Evolutionary conservation across 2,888 invertebrate genomes (phyloP), one percentile per base, ranked within the genome.

Genomic region (Mayetiola destructor): DNA sequence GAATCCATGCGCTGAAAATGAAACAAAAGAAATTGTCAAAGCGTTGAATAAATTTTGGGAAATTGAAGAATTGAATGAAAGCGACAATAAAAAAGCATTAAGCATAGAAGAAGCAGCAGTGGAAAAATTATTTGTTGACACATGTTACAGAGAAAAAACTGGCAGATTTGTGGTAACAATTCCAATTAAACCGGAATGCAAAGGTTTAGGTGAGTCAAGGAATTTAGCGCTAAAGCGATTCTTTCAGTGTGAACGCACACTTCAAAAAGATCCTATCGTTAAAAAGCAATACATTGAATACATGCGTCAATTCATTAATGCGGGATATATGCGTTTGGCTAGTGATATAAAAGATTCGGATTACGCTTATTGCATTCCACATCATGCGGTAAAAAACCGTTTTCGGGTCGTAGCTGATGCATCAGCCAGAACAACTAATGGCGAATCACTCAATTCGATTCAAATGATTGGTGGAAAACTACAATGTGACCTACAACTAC

Each of bases 391-490:
- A 6, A 1, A 3, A 6, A 27, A 48, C n/a, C 20, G 27, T n/a
- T 48, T 48, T 10, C 23, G 48, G 2, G 48, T 48, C n/a, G 48
- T 48, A n/a, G 5, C 16, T 2, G 27, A 48, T 48, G 48, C 27
- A 9, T 48, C 48, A 27, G n/a, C 6, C 2, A 27, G n/a, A 27
- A 48, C 48, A n/a, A n/a, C 27, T 4, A n/a, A 14, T 8, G 48
- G 48, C n/a, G 48, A 48, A 27, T 48, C 48, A n/a, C 16, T 48
- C 2, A 48, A 48, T 48, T 48, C 48, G 8, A 48, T 48, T n/a
- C 48, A 48, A n/a, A 48, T 48, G 48, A 27, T n/a, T 5, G 48
- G 48, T 2, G n/a, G n/a, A 3, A 48, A 48, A 16, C 16, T 48
- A n/a, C 48, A 48, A 27, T 48, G 8, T 14, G 48, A 48, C 8